A percentile compares a stretch with the other conserved stretches of the same genome.
These are phyloP conservation scores for Drosophila bipectinata DNA, from an alignment of 1,140 invertebrate species.

Conservation along the genomic window DNA sequence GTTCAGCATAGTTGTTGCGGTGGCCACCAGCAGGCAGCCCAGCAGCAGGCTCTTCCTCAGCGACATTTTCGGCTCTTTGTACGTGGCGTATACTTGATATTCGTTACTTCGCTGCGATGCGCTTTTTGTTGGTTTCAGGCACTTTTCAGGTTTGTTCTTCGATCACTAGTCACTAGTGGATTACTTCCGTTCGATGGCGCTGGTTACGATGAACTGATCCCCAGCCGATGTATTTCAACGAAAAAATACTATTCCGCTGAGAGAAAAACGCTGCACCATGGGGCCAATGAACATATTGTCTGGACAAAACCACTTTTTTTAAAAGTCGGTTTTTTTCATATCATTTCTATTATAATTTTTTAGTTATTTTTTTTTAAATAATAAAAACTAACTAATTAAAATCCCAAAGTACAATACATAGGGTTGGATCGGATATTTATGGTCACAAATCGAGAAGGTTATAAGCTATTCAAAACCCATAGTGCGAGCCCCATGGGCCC, in stretches of 20 bases:
- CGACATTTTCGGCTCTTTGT: slow-evolving; percentile 41
- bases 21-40: slow-evolving; percentile 55
- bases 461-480: no score
- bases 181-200: slow-evolving; percentile 63
- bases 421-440: no score
- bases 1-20: slow-evolving; percentile 45
- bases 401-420: no score
- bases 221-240: slow-evolving; percentile 67
- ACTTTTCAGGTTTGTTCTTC: slow-evolving; percentile 1
- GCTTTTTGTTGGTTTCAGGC: background rate
- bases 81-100: slow-evolving; percentile 39
- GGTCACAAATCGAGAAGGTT: no score
- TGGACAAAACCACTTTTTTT: no score
- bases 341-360: no score
- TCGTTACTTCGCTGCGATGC: background rate
- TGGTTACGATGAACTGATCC: slow-evolving; percentile 64
- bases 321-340: no score
- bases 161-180: slow-evolving; percentile 33
- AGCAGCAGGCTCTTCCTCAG: slow-evolving; percentile 44
- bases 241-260: slow-evolving; percentile 47
- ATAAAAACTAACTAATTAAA: background rate
- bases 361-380: no score
- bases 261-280: slow-evolving; percentile 7
- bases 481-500: background rate
- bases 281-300: background rate